Evolutionary conservation across 2,888 invertebrate species (phyloP).

Genomic region (Aethes cnicana): DNA sequence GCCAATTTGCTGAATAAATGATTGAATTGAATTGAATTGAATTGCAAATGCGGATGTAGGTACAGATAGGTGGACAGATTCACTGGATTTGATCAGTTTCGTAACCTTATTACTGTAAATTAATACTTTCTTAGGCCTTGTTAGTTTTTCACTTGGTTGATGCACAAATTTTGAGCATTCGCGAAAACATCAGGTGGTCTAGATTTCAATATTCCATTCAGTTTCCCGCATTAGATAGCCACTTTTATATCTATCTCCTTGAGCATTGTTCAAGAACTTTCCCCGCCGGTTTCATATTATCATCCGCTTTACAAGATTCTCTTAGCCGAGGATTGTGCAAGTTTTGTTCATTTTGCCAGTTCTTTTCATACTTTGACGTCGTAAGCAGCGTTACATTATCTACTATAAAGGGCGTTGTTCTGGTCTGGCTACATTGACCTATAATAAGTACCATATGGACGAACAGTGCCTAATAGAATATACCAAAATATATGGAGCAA

Average conservation of each 20-base stretch:
- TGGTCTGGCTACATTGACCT: not conserved
- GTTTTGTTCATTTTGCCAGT: constrained; percentile 20
- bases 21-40: too few species aligned
- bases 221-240: not conserved
- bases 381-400: constrained; percentile 3
- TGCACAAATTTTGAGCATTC: too few species aligned
- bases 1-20: too few species aligned
- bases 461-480: too few species aligned
- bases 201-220: constrained; percentile 6
- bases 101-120: too few species aligned
- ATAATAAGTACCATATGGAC: not conserved
- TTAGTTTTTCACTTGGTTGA: too few species aligned
- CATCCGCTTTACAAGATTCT: constrained; percentile 21
- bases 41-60: too few species aligned
- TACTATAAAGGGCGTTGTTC: not conserved
- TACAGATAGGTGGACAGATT: too few species aligned
- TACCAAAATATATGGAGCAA: too few species aligned
- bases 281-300: constrained; percentile 18
- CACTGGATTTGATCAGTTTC: not conserved
- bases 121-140: too few species aligned
- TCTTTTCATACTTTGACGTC: constrained; percentile 16
- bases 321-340: constrained; percentile 17
- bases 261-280: constrained; percentile 32
- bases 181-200: too few species aligned
- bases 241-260: constrained; percentile 23